These are phyloP conservation scores for Zeugodacus cucurbitae DNA, from an alignment of 1,140 invertebrate genomes.

Conservation along the genomic window DNA sequence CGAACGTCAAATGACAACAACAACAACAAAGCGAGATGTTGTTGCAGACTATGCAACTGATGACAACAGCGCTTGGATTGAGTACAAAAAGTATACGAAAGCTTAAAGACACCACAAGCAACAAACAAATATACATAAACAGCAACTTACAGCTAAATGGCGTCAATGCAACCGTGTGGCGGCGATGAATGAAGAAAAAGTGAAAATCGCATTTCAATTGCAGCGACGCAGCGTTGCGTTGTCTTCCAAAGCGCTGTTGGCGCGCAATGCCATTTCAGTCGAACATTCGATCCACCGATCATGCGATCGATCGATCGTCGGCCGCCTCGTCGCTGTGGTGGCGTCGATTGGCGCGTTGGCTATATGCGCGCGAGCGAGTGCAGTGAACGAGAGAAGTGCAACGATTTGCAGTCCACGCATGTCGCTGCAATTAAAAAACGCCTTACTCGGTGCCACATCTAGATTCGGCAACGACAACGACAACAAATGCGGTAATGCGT, in stretches of 20 bases:
- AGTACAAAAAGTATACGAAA: not conserved
- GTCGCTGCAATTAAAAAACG: constrained; percentile 40
- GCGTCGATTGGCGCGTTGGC: not conserved
- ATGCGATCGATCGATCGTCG: not conserved
- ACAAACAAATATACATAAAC: not conserved
- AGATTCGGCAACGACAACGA: constrained; percentile 20
- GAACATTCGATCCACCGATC: not conserved
- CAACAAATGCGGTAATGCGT: not conserved
- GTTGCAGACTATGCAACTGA: not conserved
- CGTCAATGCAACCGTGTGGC: not conserved
- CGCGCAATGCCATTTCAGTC: constrained; percentile 9
- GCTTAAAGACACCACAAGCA: not conserved
- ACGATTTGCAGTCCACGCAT: constrained; percentile 30
- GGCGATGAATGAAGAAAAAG: constrained; percentile 21
- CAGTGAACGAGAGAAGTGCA: constrained; percentile 15
- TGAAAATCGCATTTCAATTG: constrained; percentile 25
- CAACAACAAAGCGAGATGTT: not conserved
- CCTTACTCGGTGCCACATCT: constrained; percentile 39
- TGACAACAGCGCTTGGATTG: not conserved
- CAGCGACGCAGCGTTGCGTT: not conserved
- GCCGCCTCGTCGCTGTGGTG: not conserved
- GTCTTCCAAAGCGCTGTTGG: not conserved
- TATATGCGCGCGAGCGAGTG: not conserved
- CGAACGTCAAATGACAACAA: not conserved
- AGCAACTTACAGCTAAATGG: not conserved